Base-by-base conservation (phyloP, 2,797 vertebrate species). In the Rhinophrynus dorsalis region DNA sequence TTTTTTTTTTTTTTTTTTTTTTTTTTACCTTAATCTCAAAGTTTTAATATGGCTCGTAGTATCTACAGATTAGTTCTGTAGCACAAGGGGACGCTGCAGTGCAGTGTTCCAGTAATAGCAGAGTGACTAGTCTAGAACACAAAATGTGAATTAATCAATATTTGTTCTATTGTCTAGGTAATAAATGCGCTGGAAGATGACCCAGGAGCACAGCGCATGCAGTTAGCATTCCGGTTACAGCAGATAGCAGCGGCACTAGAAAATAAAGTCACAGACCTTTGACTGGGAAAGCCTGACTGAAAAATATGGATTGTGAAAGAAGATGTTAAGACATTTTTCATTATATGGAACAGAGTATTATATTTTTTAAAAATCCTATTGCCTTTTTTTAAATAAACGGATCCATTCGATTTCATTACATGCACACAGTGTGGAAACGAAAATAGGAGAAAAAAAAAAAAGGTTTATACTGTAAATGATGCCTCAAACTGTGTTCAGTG, bases 231-330 rank as follows among this genome's bases (percentile, higher is more conserved):
- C 84, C 94, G 96, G 86, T 92, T 98, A 77, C 96, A 98, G 86
- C 96, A 98, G 88, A 95, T 99, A 62, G 94, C 96, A 4, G 95
- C 96, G 24, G 92, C 94, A 0, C 89, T 99, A 77, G 96, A 99
- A 90, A 95, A 98, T 91, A 99, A 98, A 93, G 94, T 98, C 88
- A 98, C 96, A 40, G 97, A 96, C 89, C 95, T 99, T 88, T 98
- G 92, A 95, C 89, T 78, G 15, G 64, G 51, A 78, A 76, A 77
- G 68, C 78, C 75, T 77, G 33, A 15, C 20, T 3, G 42, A 62
- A 70, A 57, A 80, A 84, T 30, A 4, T 4, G 11, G 6, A 80
- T 24, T 17, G 3, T 60, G 20, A 42, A 61, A 61, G 78, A 81
- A 81, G 83, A 85, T 84, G 80, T 83, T 82, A 78, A 82, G 81